Conservation (phyloP, 2,888 invertebrate genomes). For the Venusia cambrica region DNA sequence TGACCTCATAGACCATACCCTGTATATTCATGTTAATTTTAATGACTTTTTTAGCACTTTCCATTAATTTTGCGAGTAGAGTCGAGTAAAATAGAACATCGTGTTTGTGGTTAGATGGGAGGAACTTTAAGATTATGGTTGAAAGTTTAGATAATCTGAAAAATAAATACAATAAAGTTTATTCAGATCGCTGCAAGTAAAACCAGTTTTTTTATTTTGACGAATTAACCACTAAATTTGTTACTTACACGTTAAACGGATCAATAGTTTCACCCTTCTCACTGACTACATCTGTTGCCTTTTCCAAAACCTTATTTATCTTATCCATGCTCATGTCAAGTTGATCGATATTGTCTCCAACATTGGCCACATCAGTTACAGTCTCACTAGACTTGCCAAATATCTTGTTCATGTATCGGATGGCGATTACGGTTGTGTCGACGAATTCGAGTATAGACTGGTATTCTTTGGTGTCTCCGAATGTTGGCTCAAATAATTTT, state of each 20-base stretch:
- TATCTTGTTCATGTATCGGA: slow-evolving; percentile 55
- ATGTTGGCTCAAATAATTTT: slow-evolving; percentile 60
- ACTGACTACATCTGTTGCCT: slow-evolving; percentile 39
- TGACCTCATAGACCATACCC: slow-evolving; percentile 60
- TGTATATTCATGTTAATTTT: slow-evolving; percentile 64
- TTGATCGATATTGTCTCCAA: slow-evolving; percentile 23
- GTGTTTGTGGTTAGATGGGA: slow-evolving; percentile 52
- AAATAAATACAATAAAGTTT: slow-evolving; percentile 20
- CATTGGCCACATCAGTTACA: slow-evolving; percentile 20
- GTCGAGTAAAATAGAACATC: slow-evolving; percentile 65
- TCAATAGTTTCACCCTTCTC: slow-evolving; percentile 40
- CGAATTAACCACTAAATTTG: no score
- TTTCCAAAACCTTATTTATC: slow-evolving; percentile 42
- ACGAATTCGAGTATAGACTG: slow-evolving; percentile 49
- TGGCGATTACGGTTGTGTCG: slow-evolving; percentile 44
- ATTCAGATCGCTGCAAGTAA: no score
- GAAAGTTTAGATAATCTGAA: slow-evolving; percentile 57
- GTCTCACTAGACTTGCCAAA: slow-evolving; percentile 33
- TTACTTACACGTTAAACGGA: slow-evolving; percentile 65
- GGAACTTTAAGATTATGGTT: slow-evolving; percentile 54
- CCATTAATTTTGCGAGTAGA: slow-evolving; percentile 59
- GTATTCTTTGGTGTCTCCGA: slow-evolving; percentile 60
- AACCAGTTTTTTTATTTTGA: no score
- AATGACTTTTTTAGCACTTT: slow-evolving; percentile 56
- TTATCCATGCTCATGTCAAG: slow-evolving; percentile 26